A percentile compares a stretch with the other conserved stretches of the same genome.
Evolutionary conservation across 1,140 invertebrate species (phyloP).

Genomic region (Protaetia brevitarsis): DNA sequence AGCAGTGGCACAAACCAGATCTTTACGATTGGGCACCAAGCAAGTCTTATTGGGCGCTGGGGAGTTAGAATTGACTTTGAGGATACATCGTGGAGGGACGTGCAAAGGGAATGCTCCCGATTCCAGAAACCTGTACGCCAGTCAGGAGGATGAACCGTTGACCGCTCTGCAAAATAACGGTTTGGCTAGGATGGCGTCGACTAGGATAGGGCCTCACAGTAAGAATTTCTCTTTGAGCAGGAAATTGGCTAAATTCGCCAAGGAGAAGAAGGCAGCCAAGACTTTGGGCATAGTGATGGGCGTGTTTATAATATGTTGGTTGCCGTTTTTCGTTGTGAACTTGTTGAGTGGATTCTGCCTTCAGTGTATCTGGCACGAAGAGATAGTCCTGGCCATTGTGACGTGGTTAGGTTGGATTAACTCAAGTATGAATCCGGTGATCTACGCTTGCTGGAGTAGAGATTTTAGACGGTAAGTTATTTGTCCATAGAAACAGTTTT

Average conservation of each 20-base stretch:
- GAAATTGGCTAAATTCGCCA: conserved; percentile 87
- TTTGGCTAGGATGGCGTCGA: conserved; percentile 60
- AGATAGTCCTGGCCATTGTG: conserved; percentile 87
- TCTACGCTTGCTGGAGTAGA: conserved; percentile 94
- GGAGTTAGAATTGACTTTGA: conserved; percentile 77
- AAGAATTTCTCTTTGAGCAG: conserved; percentile 88
- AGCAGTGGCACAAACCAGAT: conserved; percentile 87
- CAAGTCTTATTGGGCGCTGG: conserved; percentile 79
- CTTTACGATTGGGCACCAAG: conserved; percentile 83
- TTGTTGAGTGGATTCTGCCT: conserved; percentile 86
- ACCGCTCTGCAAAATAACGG: conserved; percentile 74
- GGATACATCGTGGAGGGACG: conserved; percentile 84
- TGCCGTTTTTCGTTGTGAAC: conserved; percentile 98
- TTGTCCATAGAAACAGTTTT: too few relatives aligned
- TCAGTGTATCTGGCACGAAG: conserved; percentile 81
- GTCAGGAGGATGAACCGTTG: conserved; percentile 64
- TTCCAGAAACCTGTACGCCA: conserved; percentile 39
- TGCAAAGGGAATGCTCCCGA: conserved; percentile 52
- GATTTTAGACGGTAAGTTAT: conserved; percentile 85
- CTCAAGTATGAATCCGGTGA: conserved; percentile 96
- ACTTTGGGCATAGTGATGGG: conserved; percentile 94
- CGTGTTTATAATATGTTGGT: conserved; percentile 97
- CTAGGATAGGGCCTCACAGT: conserved; percentile 50
- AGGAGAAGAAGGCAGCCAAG: conserved; percentile 95
- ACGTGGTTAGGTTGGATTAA: conserved; percentile 99